phyloP scores from a whole-genome alignment of 2,113 vertebrate genomes.

The Onychostruthus taczanowskii region DNA sequence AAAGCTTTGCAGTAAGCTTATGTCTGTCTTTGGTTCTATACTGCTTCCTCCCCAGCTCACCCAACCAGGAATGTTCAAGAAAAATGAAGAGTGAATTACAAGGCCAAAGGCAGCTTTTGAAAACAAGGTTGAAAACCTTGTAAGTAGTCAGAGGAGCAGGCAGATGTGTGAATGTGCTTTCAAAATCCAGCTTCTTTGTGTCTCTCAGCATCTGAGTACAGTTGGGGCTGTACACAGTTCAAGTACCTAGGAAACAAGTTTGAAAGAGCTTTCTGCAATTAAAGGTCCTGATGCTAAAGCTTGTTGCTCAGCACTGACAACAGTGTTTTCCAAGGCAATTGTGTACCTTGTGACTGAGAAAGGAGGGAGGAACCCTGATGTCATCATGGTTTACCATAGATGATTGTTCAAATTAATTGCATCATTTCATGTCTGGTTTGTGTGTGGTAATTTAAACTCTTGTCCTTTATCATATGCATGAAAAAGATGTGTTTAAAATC shows the following conservation, averaged over 20 bases:
- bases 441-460: not conserved
- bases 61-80: not conserved
- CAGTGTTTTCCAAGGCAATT: not conserved
- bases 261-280: not conserved
- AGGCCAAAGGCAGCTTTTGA: not conserved
- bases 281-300: not conserved
- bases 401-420: not conserved
- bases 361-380: not conserved
- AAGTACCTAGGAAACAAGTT: not conserved
- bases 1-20: not conserved
- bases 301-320: not conserved
- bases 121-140: not conserved
- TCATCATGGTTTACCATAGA: not conserved
- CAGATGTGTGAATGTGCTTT: not conserved
- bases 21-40: not conserved
- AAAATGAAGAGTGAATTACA: not conserved
- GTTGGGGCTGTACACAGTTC: not conserved
- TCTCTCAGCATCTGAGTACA: not conserved
- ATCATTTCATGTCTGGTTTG: not conserved
- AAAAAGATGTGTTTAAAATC: not conserved
- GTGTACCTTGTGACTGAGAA: not conserved
- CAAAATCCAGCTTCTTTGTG: not conserved
- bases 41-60: not conserved
- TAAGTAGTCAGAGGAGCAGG: not conserved
- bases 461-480: not conserved